These are phyloP conservation scores for Turritopsis rubra DNA, from an alignment of 30 jellyfish, hydroid and myxozoan genomes.

Conservation along the genomic window DNA sequence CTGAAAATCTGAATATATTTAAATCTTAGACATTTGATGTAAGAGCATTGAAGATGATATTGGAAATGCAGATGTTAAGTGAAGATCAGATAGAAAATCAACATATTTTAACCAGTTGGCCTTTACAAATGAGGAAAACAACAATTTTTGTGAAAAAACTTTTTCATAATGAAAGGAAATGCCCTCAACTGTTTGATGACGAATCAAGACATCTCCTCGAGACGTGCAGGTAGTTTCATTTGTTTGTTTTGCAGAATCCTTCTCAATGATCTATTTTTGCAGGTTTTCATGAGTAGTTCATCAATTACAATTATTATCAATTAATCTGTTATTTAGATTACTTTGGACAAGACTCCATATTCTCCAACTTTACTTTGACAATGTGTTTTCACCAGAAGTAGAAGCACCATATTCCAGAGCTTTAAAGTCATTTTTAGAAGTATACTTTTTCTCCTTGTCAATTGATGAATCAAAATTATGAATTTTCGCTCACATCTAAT, in stretches of 20 bases:
- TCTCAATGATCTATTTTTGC: too few species aligned
- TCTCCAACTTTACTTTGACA: not conserved
- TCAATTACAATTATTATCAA: too few species aligned
- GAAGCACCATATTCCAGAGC: not conserved
- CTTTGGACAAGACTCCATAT: constrained; percentile 12
- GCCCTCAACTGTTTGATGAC: not conserved
- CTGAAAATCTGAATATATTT: too few species aligned
- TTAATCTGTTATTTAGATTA: not conserved
- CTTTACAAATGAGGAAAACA: not conserved
- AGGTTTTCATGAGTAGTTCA: too few species aligned
- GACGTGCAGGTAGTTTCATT: not conserved
- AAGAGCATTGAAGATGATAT: not conserved
- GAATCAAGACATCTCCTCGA: not conserved
- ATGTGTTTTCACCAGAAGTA: not conserved
- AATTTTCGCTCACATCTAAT: too few species aligned
- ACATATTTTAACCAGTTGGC: not conserved
- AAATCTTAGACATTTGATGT: not conserved
- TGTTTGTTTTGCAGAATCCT: too few species aligned
- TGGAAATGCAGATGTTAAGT: not conserved
- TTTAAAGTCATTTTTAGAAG: not conserved
- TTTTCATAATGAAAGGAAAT: not conserved
- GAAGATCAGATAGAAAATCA: not conserved
- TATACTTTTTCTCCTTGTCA: not conserved
- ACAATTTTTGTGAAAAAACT: not conserved
- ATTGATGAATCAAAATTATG: too few species aligned